Evolutionary conservation across 1,140 invertebrate genomes (phyloP).

Genomic region (Pentalonia nigronervosa): DNA sequence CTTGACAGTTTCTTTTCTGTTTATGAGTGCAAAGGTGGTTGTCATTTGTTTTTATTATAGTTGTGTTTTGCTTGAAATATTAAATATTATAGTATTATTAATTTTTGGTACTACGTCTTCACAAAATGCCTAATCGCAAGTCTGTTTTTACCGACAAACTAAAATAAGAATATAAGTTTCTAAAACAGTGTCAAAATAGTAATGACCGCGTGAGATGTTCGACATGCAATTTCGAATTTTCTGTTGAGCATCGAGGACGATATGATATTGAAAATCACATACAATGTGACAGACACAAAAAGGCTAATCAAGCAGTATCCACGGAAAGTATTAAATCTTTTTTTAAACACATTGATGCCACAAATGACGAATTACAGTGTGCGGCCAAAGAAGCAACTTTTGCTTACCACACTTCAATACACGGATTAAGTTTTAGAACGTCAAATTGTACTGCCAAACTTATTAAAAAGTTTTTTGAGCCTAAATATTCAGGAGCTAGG

Average conservation of each 20-base stretch:
- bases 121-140: constrained; percentile 31
- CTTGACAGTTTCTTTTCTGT: not conserved
- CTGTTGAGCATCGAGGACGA: not conserved
- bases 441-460: too few species aligned
- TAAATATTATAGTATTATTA: constrained; percentile 25
- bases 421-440: too few species aligned
- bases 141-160: constrained; percentile 31
- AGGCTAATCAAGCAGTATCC: not conserved
- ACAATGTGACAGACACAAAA: constrained; percentile 23
- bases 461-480: too few species aligned
- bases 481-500: too few species aligned
- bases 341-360: constrained; percentile 2
- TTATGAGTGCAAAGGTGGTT: not conserved
- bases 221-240: constrained; percentile 7
- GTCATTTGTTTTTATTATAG: not conserved
- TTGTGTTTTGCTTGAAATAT: constrained; percentile 24
- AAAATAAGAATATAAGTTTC: not conserved
- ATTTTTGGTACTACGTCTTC: constrained; percentile 19
- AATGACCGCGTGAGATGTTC: constrained; percentile 9
- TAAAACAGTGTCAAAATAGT: constrained; percentile 15
- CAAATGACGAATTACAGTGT: not conserved
- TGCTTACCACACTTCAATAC: too few species aligned
- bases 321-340: constrained; percentile 27
- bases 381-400: constrained; percentile 11
- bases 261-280: constrained; percentile 36